Evolutionary conservation across 2,113 vertebrate genomes (phyloP).

Genomic region (Paralichthys olivaceus): DNA sequence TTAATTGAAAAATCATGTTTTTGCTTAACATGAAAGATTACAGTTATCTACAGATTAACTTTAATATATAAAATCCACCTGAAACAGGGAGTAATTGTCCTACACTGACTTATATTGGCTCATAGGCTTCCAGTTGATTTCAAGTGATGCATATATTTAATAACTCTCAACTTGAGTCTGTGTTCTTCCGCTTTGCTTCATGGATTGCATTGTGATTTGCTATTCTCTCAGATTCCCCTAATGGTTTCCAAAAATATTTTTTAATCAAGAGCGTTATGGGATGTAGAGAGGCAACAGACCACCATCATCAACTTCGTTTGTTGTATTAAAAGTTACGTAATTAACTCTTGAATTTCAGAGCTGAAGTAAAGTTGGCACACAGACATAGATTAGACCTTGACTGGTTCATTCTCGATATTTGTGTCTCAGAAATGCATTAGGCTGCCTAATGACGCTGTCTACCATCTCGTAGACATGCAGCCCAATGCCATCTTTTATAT

Average conservation of each 20-base stretch:
- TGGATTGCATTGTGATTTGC: conserved; percentile 10
- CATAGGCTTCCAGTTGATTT: not conserved
- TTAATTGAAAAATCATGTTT: not conserved
- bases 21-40: not conserved
- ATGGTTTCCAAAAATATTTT: conserved; percentile 28
- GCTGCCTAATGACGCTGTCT: conserved; percentile 62
- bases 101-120: not conserved
- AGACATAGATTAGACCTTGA: conserved; percentile 31
- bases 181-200: not conserved
- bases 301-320: conserved; percentile 42
- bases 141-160: not conserved
- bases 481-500: conserved; percentile 53
- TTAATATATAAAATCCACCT: not conserved
- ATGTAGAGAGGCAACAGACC: conserved; percentile 27
- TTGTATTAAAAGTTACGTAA: conserved; percentile 37
- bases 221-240: conserved; percentile 25
- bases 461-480: conserved; percentile 40
- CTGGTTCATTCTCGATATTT: conserved; percentile 32
- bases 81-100: not conserved
- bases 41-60: conserved; percentile 1
- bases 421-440: conserved; percentile 57
- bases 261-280: conserved; percentile 34
- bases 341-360: conserved; percentile 22
- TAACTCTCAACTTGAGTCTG: not conserved
- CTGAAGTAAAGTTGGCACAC: not conserved